phyloP scores from a whole-genome alignment of 37 sponge, comb jelly and placozoan species.

The Cladorhizidae sp. region DNA sequence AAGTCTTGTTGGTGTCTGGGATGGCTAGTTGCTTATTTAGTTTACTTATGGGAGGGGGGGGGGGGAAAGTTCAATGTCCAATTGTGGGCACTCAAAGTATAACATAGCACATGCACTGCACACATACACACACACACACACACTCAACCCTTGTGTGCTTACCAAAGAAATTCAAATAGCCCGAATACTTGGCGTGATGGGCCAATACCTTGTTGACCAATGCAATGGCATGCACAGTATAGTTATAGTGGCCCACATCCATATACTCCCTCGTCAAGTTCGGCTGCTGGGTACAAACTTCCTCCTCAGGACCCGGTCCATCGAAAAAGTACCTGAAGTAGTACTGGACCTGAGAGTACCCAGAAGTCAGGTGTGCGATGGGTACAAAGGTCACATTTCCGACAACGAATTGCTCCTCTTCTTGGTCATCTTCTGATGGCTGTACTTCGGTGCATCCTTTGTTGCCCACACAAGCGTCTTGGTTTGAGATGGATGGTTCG shows the following conservation, averaged over 20 bases:
- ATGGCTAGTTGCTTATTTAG: neutral
- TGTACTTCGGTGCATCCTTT: neutral
- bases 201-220: neutral
- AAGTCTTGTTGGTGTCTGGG: neutral
- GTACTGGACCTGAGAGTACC: neutral
- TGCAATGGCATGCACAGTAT: slow-evolving; percentile 34
- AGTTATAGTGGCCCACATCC: neutral
- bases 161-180: slow-evolving; percentile 14
- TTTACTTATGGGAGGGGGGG: no score
- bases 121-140: no score
- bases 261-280: neutral
- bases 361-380: neutral
- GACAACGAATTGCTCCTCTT: neutral
- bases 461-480: neutral
- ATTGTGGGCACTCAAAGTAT: neutral
- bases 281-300: neutral
- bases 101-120: no score
- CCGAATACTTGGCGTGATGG: neutral
- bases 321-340: slow-evolving; percentile 17
- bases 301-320: neutral
- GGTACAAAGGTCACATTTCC: slow-evolving; percentile 13
- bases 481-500: neutral
- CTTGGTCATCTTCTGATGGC: neutral
- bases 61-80: neutral
- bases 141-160: no score